These are phyloP conservation scores for Platycnemis pennipes DNA, from an alignment of 2,888 invertebrate genomes.

Conservation along the genomic window DNA sequence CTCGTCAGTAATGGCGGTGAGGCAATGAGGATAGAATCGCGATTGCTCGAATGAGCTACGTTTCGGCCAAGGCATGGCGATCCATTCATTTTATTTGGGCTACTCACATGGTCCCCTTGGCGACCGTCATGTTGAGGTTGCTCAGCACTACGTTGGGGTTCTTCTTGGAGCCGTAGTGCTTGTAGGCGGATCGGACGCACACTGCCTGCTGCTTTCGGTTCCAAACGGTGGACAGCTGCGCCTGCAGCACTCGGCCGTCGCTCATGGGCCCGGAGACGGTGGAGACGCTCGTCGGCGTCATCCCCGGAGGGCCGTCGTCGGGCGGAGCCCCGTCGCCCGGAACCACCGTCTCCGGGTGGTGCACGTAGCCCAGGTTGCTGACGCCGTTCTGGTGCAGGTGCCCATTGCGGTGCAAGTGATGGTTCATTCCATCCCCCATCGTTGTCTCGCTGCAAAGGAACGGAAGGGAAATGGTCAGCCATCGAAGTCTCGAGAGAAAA, in stretches of 20 bases:
- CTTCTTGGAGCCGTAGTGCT: constrained; percentile 93
- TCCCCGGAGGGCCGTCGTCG: constrained; percentile 47
- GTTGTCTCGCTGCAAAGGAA: constrained; percentile 30
- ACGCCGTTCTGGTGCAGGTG: constrained; percentile 63
- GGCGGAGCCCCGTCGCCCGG: constrained; percentile 48
- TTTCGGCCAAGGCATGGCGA: too few species aligned
- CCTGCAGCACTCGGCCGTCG: constrained; percentile 68
- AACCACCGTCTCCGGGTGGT: constrained; percentile 60
- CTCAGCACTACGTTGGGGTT: constrained; percentile 92
- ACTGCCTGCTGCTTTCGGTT: constrained; percentile 91
- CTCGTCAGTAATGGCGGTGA: too few species aligned
- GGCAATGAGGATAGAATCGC: too few species aligned
- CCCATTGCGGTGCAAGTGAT: constrained; percentile 45
- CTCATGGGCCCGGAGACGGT: not conserved
- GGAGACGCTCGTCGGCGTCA: constrained; percentile 16
- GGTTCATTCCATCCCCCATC: constrained; percentile 63
- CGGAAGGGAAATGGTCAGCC: not conserved
- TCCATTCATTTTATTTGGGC: not conserved
- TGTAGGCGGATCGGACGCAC: constrained; percentile 92
- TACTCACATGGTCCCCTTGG: constrained; percentile 96
- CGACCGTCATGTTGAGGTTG: constrained; percentile 95
- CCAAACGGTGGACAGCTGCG: constrained; percentile 82
- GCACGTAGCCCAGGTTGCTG: constrained; percentile 54
- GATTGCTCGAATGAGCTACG: too few species aligned
- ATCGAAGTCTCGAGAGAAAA: too few species aligned